Conservation (phyloP, 1,140 invertebrate genomes). For the Acromyrmex echinatior region DNA sequence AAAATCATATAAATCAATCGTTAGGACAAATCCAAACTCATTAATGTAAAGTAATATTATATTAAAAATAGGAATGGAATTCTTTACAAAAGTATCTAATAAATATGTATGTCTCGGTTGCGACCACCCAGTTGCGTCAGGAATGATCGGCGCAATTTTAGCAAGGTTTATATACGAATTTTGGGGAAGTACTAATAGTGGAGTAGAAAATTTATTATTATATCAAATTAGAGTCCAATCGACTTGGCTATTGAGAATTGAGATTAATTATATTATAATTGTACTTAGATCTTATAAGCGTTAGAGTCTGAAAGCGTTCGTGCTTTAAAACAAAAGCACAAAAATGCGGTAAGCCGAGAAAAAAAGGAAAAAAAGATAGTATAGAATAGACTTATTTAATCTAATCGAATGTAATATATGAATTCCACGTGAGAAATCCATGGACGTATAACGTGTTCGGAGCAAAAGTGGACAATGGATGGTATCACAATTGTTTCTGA, state of each 20-base stretch:
- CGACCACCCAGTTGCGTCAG: constrained; percentile 6
- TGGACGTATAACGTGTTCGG: constrained; percentile 32
- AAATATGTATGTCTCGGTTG: constrained; percentile 5
- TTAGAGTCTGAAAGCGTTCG: constrained; percentile 46
- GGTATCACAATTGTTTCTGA: constrained; percentile 30
- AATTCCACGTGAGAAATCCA: constrained; percentile 11
- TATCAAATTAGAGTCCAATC: constrained; percentile 75
- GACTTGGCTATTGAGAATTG: constrained; percentile 80
- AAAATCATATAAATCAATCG: constrained; percentile 45
- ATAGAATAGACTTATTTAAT: constrained; percentile 65
- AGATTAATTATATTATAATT: constrained; percentile 76
- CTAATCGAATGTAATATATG: constrained; percentile 69
- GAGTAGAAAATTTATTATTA: constrained; percentile 64
- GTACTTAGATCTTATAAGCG: constrained; percentile 62
- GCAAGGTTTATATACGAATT: constrained; percentile 78
- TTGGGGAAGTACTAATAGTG: constrained; percentile 55
- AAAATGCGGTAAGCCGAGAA: constrained; percentile 13
- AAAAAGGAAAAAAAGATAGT: constrained; percentile 40
- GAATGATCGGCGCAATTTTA: constrained; percentile 60
- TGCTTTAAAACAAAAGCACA: not conserved
- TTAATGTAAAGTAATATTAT: constrained; percentile 16
- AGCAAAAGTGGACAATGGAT: not conserved
- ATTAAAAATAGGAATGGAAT: not conserved
- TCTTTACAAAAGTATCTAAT: constrained; percentile 20
- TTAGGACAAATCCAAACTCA: constrained; percentile 16